A percentile compares a stretch with the other conserved stretches of the same genome.
Evolutionary conservation across 2,113 vertebrate species (phyloP).

Genomic region (Bambusicola thoracicus): DNA sequence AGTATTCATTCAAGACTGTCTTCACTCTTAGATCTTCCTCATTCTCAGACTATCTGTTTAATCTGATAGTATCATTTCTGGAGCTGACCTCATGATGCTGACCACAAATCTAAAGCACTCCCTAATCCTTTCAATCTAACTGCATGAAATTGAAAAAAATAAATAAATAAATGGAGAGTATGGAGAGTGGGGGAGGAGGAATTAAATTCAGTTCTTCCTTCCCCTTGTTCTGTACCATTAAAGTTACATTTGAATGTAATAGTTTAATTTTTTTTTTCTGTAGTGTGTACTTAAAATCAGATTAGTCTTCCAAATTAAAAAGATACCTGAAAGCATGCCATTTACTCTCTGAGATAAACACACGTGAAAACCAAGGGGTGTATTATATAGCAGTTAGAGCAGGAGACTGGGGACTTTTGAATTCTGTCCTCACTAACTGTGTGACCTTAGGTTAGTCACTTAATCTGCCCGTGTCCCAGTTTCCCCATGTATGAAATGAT

Average conservation of each 20-base stretch:
- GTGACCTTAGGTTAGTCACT: background rate
- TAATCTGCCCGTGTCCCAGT: background rate
- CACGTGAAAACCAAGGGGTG: rapidly evolving
- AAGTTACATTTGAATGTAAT: background rate
- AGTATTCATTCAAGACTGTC: background rate
- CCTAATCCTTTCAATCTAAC: background rate
- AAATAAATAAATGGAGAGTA: too few species aligned
- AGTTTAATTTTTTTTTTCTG: background rate
- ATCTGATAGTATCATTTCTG: background rate
- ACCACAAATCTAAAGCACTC: background rate
- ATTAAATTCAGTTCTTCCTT: background rate
- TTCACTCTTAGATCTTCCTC: background rate
- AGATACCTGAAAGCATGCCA: background rate
- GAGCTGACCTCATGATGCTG: background rate
- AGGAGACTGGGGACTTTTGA: background rate
- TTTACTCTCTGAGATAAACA: background rate
- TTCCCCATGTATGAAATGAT: background rate
- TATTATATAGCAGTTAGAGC: background rate
- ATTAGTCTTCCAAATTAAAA: background rate
- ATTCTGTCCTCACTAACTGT: background rate
- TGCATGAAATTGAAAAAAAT: background rate
- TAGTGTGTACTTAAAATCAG: background rate
- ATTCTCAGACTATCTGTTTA: background rate
- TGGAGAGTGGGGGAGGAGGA: background rate
- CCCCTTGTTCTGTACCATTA: background rate